phyloP scores from a whole-genome alignment of 2,113 vertebrate genomes.

The Varanus salvator region DNA sequence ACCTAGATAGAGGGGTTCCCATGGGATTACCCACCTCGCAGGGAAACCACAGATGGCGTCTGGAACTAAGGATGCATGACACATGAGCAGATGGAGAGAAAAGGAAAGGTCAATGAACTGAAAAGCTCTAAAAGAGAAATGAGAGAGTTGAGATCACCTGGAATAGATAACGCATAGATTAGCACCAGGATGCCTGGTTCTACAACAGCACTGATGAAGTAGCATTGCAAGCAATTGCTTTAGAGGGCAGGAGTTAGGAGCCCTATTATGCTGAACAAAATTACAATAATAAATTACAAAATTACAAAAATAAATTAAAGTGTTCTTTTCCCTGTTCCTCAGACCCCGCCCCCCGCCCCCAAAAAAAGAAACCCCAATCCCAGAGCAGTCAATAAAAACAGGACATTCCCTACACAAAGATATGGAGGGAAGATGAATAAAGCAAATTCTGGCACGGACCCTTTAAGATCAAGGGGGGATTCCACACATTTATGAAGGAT shows the following conservation, averaged over 20 bases:
- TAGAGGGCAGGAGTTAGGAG: background rate
- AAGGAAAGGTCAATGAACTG: conserved; percentile 9
- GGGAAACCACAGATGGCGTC: background rate
- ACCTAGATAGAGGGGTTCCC: background rate
- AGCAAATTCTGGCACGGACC: too few relatives aligned
- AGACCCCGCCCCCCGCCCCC: background rate
- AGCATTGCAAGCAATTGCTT: background rate
- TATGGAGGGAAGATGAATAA: too few relatives aligned
- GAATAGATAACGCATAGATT: background rate
- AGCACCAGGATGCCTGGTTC: background rate
- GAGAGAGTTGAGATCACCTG: background rate
- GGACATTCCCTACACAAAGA: background rate
- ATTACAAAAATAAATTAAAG: too few relatives aligned
- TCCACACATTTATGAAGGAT: background rate
- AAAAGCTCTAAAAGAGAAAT: conserved; percentile 22
- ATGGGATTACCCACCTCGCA: conserved; percentile 17
- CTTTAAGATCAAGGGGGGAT: background rate
- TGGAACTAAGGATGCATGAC: background rate
- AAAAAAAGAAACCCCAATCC: background rate
- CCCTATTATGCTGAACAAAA: background rate
- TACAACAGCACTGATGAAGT: background rate
- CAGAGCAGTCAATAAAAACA: background rate
- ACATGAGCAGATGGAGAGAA: background rate
- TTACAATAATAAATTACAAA: background rate
- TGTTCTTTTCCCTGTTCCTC: background rate